phyloP scores from a whole-genome alignment of 2,888 invertebrate species.

The Pandemis heparana region DNA sequence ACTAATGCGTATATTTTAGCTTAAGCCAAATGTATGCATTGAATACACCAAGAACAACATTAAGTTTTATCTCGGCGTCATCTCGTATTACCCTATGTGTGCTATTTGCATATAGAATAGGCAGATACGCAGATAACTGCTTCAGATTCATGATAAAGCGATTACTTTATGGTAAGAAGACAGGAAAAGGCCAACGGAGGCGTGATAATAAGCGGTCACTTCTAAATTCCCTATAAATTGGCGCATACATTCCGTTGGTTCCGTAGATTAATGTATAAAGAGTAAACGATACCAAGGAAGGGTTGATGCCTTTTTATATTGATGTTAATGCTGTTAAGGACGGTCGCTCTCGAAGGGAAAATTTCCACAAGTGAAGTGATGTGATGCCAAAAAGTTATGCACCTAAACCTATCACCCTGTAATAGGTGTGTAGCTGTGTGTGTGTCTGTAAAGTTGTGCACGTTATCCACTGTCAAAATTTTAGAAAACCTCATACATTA shows the following conservation, averaged over 20 bases:
- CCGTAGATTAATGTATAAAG: neutral
- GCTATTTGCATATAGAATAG: constrained; percentile 38
- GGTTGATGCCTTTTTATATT: neutral
- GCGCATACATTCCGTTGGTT: neutral
- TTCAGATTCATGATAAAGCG: constrained; percentile 19
- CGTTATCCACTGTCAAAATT: no score
- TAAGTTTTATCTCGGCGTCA: constrained; percentile 36
- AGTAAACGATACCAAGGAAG: neutral
- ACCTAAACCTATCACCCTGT: no score
- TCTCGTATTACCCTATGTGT: constrained; percentile 29
- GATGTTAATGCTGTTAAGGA: no score
- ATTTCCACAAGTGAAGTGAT: neutral
- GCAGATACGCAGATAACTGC: constrained; percentile 31
- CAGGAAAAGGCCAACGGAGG: neutral
- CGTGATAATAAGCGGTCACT: constrained; percentile 14
- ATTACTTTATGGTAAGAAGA: constrained; percentile 16
- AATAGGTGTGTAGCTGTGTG: no score
- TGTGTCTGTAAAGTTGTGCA: no score
- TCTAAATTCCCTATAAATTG: neutral
- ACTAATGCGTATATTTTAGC: neutral
- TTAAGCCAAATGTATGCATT: constrained; percentile 17
- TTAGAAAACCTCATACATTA: no score
- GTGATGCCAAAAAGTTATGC: neutral
- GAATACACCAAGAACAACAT: constrained; percentile 36
- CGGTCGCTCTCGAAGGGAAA: no score